A percentile compares a stretch with the other conserved stretches of the same genome.
Evolutionary conservation across 2,888 invertebrate genomes (phyloP).

Genomic region (Watsonalla cultraria): DNA sequence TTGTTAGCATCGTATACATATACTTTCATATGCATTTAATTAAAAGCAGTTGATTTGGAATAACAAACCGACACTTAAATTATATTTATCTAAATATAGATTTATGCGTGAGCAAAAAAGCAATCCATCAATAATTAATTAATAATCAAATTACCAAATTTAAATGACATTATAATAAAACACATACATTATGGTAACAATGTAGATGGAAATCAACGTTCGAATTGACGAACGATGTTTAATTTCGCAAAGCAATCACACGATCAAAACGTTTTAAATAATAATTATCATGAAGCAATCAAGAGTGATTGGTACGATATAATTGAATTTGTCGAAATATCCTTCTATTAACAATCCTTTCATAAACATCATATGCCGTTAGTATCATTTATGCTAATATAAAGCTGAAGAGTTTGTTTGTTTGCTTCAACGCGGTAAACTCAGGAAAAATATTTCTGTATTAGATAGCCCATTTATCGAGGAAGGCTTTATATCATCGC

Average conservation of each 20-base stretch:
- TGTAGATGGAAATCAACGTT: conserved; percentile 16
- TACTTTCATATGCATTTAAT: too few species aligned
- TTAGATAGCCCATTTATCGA: too few species aligned
- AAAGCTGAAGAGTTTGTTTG: too few species aligned
- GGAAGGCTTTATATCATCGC: too few species aligned
- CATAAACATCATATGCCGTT: background rate
- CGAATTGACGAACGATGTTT: conserved; percentile 15
- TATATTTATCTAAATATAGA: too few species aligned
- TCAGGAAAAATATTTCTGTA: too few species aligned
- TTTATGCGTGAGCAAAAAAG: background rate
- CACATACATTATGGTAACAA: conserved; percentile 9
- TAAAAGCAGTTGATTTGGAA: too few species aligned
- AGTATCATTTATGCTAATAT: too few species aligned
- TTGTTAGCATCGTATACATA: too few species aligned
- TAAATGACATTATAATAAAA: background rate
- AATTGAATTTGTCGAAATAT: background rate
- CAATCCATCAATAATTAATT: background rate
- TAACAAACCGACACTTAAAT: too few species aligned
- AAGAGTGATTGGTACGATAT: conserved; percentile 3
- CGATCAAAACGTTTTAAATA: conserved; percentile 11
- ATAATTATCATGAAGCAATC: conserved; percentile 11
- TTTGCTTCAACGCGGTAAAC: too few species aligned
- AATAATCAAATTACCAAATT: background rate
- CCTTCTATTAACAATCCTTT: background rate
- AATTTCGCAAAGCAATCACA: conserved; percentile 16